Conservation (phyloP, 2,113 vertebrate genomes). For the Leptobrachium leishanense region DNA sequence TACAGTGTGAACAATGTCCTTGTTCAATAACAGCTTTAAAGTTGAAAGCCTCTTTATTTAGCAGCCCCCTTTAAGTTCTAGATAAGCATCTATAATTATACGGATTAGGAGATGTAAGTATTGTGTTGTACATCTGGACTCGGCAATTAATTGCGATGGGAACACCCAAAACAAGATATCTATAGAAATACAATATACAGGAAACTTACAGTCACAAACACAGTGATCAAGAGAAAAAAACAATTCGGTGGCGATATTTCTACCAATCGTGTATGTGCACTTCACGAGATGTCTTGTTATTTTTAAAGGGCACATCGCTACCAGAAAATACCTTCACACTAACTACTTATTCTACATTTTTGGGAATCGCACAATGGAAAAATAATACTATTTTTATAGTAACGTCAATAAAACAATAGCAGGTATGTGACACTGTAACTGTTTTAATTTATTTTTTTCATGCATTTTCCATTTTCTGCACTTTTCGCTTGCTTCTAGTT, state of each 20-base stretch:
- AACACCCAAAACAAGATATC: conserved; percentile 12
- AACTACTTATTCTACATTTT: conserved; percentile 9
- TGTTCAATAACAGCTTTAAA: conserved; percentile 28
- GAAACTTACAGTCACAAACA: background rate
- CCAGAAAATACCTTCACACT: background rate
- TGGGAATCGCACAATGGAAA: background rate
- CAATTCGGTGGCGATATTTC: background rate
- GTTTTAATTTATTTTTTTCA: conserved; percentile 14
- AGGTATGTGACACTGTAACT: conserved; percentile 12
- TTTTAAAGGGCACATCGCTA: background rate
- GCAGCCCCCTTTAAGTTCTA: conserved; percentile 18
- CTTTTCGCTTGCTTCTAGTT: conserved; percentile 15
- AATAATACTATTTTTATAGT: background rate
- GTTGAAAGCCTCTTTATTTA: conserved; percentile 22
- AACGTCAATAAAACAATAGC: conserved; percentile 4
- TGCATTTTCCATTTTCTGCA: conserved; percentile 25
- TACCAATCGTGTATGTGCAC: background rate
- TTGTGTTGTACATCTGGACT: conserved; percentile 13
- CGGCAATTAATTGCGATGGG: background rate
- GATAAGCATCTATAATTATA: conserved; percentile 33
- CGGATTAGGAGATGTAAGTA: conserved; percentile 8
- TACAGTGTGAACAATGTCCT: conserved; percentile 15
- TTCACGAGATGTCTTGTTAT: background rate
- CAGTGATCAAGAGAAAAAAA: background rate
- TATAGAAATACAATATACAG: conserved; percentile 3